phyloP scores from a whole-genome alignment of 2,113 vertebrate species.

The Loxodonta africana region DNA sequence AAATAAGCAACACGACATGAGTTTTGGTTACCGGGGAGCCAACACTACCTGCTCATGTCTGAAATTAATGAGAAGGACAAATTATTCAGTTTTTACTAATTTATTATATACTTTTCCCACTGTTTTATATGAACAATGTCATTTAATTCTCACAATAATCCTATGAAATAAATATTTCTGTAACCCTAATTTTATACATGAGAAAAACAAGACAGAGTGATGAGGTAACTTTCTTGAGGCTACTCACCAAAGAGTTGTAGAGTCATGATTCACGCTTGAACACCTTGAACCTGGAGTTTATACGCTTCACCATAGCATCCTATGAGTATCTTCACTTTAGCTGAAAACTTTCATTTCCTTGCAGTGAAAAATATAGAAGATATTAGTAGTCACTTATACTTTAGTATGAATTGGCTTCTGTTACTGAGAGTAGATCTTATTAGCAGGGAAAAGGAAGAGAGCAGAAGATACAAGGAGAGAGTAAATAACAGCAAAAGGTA shows the following conservation, averaged over 20 bases:
- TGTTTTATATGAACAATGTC: neutral
- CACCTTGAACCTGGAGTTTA: neutral
- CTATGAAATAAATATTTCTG: neutral
- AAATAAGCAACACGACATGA: neutral
- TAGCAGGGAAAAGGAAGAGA: conserved; percentile 8
- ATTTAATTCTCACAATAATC: neutral
- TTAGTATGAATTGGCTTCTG: neutral
- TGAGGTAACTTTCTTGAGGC: neutral
- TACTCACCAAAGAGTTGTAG: neutral
- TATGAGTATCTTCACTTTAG: neutral
- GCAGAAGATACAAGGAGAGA: neutral
- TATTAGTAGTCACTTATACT: neutral
- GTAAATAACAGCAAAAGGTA: neutral
- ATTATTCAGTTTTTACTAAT: neutral
- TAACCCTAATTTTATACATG: neutral
- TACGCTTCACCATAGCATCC: neutral
- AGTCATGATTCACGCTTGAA: neutral
- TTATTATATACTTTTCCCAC: neutral
- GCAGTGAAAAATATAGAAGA: neutral
- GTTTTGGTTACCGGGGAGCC: neutral
- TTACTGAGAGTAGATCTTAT: neutral
- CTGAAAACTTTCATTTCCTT: neutral
- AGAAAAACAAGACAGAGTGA: neutral
- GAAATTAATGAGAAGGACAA: neutral
- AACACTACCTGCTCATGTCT: neutral